These are phyloP conservation scores for Theodoxus fluviatilis DNA, from an alignment of 2,888 invertebrate species.

Conservation along the genomic window DNA sequence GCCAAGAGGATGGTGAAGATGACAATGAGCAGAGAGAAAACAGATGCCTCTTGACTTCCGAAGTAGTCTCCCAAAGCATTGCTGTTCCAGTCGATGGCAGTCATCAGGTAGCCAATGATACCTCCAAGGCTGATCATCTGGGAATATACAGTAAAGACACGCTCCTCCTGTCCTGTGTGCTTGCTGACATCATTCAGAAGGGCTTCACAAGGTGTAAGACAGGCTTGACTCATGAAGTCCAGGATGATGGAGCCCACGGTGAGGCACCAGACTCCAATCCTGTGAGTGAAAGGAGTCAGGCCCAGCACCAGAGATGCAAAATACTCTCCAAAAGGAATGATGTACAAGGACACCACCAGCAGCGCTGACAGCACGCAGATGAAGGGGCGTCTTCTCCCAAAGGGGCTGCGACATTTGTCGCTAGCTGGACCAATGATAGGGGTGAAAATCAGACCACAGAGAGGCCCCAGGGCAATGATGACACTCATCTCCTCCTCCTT, in stretches of 20 bases:
- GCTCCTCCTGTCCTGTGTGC: constrained; percentile 88
- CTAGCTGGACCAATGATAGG: constrained; percentile 66
- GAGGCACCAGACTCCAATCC: constrained; percentile 45
- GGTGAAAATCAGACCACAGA: constrained; percentile 64
- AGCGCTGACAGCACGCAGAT: constrained; percentile 64
- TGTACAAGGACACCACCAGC: constrained; percentile 62
- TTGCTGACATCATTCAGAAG: constrained; percentile 90
- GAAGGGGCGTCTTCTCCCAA: constrained; percentile 67
- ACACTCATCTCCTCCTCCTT: constrained; percentile 66
- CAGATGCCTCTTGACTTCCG: constrained; percentile 87
- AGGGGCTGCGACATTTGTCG: constrained; percentile 62
- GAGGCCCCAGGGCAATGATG: constrained; percentile 66
- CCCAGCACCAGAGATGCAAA: constrained; percentile 45
- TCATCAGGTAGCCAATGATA: constrained; percentile 84
- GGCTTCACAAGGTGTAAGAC: constrained; percentile 92
- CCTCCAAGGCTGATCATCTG: constrained; percentile 96
- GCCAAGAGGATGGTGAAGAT: constrained; percentile 85
- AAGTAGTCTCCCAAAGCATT: constrained; percentile 72
- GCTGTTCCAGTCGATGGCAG: constrained; percentile 85
- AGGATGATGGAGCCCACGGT: constrained; percentile 84
- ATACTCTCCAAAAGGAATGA: constrained; percentile 63
- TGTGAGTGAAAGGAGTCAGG: constrained; percentile 37
- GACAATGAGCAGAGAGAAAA: constrained; percentile 88
- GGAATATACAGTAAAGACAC: constrained; percentile 91
- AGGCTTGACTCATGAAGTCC: constrained; percentile 95